These are phyloP conservation scores for Dasyprocta punctata DNA, from an alignment of 2,113 vertebrate species.

Conservation along the genomic window DNA sequence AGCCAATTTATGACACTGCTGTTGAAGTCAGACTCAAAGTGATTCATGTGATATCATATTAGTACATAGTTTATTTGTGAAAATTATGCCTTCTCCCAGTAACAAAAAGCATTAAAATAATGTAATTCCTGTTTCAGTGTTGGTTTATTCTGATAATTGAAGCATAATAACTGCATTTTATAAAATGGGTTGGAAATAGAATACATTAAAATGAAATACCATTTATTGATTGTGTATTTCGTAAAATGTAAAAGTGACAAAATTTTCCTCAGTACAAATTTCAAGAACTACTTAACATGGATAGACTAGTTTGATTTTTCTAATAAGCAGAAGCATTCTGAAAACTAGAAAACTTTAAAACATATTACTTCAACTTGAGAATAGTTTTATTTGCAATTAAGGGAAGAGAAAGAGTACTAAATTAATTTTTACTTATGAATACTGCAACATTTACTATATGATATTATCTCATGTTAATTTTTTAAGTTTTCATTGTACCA, in stretches of 20 bases:
- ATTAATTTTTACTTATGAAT: background rate
- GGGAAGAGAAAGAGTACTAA: background rate
- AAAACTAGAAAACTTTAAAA: background rate
- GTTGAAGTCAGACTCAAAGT: slow-evolving; percentile 12
- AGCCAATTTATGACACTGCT: background rate
- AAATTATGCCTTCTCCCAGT: background rate
- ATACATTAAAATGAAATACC: background rate
- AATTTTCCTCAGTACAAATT: background rate
- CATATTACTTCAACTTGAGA: background rate
- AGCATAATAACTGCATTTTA: background rate
- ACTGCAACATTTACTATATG: background rate
- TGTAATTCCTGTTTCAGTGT: background rate
- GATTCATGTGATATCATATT: background rate
- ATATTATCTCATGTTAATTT: background rate
- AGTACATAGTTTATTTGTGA: background rate
- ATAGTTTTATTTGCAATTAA: background rate
- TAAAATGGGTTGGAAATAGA: background rate
- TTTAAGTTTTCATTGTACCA: background rate
- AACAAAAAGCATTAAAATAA: background rate
- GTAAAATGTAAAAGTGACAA: background rate
- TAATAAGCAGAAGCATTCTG: background rate
- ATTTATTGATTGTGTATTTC: background rate
- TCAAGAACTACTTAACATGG: background rate
- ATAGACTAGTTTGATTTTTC: background rate
- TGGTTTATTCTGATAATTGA: background rate